These are phyloP conservation scores for Mirounga angustirostris DNA, from an alignment of 2,113 vertebrate species.

Conservation along the genomic window DNA sequence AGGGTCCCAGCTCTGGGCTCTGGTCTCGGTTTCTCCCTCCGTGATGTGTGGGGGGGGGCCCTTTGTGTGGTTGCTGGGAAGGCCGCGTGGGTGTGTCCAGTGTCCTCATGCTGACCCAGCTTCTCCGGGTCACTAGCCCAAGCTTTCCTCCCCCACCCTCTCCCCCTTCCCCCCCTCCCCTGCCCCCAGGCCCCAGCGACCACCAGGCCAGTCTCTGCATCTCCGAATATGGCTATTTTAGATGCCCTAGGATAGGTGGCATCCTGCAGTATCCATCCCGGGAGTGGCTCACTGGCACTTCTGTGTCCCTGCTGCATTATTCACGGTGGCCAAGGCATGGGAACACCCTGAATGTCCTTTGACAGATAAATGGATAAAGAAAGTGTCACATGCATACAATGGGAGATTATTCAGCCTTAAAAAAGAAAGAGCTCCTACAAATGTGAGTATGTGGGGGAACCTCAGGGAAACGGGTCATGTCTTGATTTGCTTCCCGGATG, in stretches of 20 bases:
- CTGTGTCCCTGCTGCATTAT: not conserved
- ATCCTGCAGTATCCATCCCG: not conserved
- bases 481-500: not conserved
- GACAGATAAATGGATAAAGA: not conserved
- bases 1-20: not conserved
- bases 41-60: not conserved
- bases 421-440: not conserved
- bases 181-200: not conserved
- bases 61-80: no score
- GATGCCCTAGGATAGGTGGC: no score
- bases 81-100: accelerated
- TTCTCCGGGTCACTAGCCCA: accelerated
- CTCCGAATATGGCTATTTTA: not conserved
- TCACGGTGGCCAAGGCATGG: not conserved
- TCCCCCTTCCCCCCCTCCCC: no score
- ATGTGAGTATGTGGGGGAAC: no score
- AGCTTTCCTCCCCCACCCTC: no score
- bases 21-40: not conserved
- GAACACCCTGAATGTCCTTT: no score
- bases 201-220: not conserved
- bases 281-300: not conserved
- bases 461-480: not conserved
- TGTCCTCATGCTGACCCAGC: accelerated
- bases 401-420: not conserved
- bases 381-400: not conserved